phyloP scores from a whole-genome alignment of 2,797 vertebrate species.

The Cossypha polioptera region DNA sequence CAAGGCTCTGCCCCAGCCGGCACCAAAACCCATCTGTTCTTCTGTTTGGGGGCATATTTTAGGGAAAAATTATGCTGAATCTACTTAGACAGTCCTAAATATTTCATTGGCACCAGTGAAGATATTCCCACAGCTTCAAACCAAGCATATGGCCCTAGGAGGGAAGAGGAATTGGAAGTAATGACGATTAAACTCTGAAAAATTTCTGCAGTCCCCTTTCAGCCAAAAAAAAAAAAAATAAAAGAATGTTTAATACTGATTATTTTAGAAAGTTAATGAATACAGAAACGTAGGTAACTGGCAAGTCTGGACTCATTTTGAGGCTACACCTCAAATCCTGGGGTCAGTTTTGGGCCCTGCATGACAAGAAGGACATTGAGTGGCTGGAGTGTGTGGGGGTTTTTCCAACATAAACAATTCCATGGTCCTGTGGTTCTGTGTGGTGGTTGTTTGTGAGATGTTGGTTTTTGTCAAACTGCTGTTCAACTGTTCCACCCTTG shows the following conservation, averaged over 20 bases:
- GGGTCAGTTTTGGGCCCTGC: neutral
- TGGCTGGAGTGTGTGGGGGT: fast-evolving
- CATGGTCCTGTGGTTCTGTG: neutral
- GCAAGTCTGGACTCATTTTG: neutral
- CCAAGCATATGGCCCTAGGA: neutral
- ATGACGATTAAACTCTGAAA: neutral
- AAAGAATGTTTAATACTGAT: neutral
- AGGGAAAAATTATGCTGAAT: constrained; percentile 22
- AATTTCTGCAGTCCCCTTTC: neutral
- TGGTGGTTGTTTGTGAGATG: neutral
- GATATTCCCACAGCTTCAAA: constrained; percentile 26
- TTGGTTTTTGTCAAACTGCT: neutral
- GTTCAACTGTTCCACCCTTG: neutral
- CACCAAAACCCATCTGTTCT: neutral
- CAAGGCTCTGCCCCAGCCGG: fast-evolving
- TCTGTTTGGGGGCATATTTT: constrained; percentile 3
- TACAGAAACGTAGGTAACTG: neutral
- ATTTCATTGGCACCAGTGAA: constrained; percentile 28
- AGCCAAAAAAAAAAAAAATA: neutral
- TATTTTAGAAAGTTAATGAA: neutral
- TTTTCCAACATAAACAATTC: neutral
- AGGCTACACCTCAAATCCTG: neutral
- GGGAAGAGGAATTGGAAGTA: neutral
- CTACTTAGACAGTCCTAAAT: constrained; percentile 38
- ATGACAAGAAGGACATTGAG: fast-evolving